phyloP scores from a whole-genome alignment of 2,888 invertebrate genomes.

The Nephrotoma flavescens region DNA sequence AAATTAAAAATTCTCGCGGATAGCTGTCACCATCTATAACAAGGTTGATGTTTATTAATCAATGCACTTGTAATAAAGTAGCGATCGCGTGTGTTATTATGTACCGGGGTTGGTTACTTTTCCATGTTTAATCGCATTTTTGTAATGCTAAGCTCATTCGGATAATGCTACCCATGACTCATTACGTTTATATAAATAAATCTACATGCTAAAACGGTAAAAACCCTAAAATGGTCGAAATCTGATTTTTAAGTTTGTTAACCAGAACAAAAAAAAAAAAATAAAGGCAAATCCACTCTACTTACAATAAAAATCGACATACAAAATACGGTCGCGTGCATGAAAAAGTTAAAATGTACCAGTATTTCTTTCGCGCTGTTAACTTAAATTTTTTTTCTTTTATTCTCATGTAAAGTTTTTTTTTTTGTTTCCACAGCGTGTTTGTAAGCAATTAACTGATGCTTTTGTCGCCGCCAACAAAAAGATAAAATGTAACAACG shows the following conservation, averaged over 20 bases:
- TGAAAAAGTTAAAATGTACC: neutral
- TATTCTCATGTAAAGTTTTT: neutral
- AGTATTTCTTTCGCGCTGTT: neutral
- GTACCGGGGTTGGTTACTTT: neutral
- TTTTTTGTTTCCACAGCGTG: slow-evolving; percentile 1
- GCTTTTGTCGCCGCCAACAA: slow-evolving; percentile 6
- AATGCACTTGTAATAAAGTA: neutral
- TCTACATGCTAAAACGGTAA: neutral
- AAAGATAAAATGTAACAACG: neutral
- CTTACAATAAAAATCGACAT: slow-evolving; percentile 1
- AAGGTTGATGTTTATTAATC: neutral
- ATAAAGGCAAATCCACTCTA: neutral
- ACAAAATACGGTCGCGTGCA: slow-evolving; percentile 5
- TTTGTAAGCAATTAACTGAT: slow-evolving; percentile 7
- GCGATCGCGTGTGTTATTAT: neutral
- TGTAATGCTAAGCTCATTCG: neutral
- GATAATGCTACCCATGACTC: neutral
- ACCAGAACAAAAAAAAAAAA: neutral
- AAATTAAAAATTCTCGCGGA: too few species aligned
- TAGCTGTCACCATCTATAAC: too few species aligned
- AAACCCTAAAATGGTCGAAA: neutral
- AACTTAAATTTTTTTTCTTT: neutral
- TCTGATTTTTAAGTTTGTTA: neutral
- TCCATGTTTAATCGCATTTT: neutral
- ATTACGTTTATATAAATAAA: neutral